Evolutionary conservation across 2,888 invertebrate genomes (phyloP), one percentile per base, ranked within the genome.

Genomic region (Platerodrilus igneus): DNA sequence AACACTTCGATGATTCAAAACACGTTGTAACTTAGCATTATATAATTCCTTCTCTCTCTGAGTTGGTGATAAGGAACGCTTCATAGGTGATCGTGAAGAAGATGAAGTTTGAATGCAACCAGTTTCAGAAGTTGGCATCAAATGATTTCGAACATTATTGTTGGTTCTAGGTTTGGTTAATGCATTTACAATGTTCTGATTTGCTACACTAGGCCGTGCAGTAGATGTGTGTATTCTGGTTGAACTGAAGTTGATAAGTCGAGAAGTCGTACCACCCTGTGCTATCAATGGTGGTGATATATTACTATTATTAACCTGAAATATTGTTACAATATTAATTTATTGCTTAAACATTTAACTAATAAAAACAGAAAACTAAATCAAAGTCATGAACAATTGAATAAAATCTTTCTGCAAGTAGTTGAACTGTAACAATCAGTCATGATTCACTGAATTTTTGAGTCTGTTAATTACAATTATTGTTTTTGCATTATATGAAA

Each of bases 1-100:
- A 55, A 77, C 76, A 66, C 81, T 76, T 63, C 83, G 79, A 62
- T 81, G 76, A 62, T 86, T 85, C 62, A 83, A 76, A 45, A 84
- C 76, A 51, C 80, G 77, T 56, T 80, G 79, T 44, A 81, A 75
- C 58, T 80, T 73, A 44, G 75, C 64, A 38, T 71, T 68, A 43
- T 72, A 65, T 48, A 73, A 73, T 42, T 73, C 73, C n/a, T 57
- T 59, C 49, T 65, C 66, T 44, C 69, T 72, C 17, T 72, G 71
- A 2, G 64, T 56, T 2, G 65, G 50, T 36, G 72, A 68, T 6
- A 72, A 52, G 22, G 72, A 68, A 48, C 76, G 73, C 35, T 72
- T 70, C 3, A 72, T 60, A 3, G 70, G 67, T n/a, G 68, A 62
- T 23, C 68, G 61, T 10, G 13, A 7, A 16, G 25, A 21, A 17